Percentiles rank a stretch among this genome's conserved stretches.
Evolutionary conservation across 2,888 invertebrate genomes (phyloP).

Genomic region (Cataglyphis altisquamis): DNA sequence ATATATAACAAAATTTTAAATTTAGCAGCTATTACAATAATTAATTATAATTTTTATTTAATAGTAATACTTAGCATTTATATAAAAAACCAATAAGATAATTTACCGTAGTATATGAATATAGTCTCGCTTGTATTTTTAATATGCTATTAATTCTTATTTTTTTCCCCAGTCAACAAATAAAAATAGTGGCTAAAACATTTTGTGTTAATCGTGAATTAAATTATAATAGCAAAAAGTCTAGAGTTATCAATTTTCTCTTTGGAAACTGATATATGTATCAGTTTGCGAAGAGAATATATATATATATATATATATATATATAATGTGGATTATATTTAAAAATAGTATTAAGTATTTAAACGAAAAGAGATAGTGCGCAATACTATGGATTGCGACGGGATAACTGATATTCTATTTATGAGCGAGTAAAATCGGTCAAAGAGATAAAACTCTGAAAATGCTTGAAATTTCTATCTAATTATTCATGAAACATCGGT

Average conservation of each 20-base stretch:
- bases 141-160: background rate
- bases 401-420: constrained; percentile 21
- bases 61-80: background rate
- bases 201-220: background rate
- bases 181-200: background rate
- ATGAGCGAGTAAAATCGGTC: constrained; percentile 9
- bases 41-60: background rate
- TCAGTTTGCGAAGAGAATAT: too few relatives aligned
- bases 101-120: background rate
- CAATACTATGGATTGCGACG: background rate
- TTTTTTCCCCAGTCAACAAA: background rate
- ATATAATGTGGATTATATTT: constrained; percentile 39
- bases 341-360: constrained; percentile 40
- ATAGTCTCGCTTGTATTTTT: background rate
- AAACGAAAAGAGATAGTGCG: background rate
- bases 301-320: too few relatives aligned
- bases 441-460: background rate
- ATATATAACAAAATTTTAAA: background rate
- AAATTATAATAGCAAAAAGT: background rate
- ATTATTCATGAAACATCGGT: constrained; percentile 46
- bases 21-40: background rate
- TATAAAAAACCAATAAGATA: background rate
- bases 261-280: too few relatives aligned
- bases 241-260: background rate
- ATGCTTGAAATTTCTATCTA: constrained; percentile 11